These are phyloP conservation scores for Drosophila helvetica DNA, from an alignment of 2,888 invertebrate genomes.

Conservation along the genomic window DNA sequence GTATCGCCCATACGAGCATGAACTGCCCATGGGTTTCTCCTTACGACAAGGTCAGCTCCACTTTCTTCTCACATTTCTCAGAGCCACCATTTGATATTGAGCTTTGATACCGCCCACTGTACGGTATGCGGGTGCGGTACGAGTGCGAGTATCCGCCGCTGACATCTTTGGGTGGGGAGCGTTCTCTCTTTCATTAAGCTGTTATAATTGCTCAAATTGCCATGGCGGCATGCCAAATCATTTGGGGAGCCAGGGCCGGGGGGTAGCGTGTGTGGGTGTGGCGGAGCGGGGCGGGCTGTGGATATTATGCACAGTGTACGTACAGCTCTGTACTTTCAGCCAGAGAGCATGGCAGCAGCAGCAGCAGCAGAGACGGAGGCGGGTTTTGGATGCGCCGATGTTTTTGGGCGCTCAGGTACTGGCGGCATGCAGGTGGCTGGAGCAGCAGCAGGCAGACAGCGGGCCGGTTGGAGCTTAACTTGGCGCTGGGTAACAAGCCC, in stretches of 20 bases:
- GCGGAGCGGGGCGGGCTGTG: constrained; percentile 31
- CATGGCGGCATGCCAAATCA: constrained; percentile 70
- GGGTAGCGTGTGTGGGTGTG: not conserved
- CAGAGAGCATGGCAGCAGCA: constrained; percentile 5
- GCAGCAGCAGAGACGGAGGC: constrained; percentile 27
- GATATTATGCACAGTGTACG: constrained; percentile 69
- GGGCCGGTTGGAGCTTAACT: constrained; percentile 34
- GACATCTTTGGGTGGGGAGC: constrained; percentile 50
- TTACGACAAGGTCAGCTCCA: constrained; percentile 34
- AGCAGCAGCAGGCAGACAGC: constrained; percentile 10
- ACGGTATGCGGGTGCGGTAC: not conserved
- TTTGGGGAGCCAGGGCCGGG: constrained; percentile 23
- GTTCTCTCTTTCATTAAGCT: constrained; percentile 49
- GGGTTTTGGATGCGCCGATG: constrained; percentile 53
- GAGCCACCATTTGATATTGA: constrained; percentile 8
- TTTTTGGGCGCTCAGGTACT: constrained; percentile 46
- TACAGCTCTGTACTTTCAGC: constrained; percentile 44
- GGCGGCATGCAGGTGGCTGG: constrained; percentile 68
- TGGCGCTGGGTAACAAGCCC: constrained; percentile 60
- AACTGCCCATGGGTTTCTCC: not conserved
- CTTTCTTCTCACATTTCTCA: constrained; percentile 19
- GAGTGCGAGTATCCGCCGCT: constrained; percentile 11
- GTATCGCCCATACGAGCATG: too few relatives aligned
- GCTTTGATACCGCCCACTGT: constrained; percentile 49
- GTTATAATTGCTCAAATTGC: constrained; percentile 66